These are phyloP conservation scores for Digitonthophagus gazella DNA, from an alignment of 2,888 invertebrate species.

Conservation along the genomic window DNA sequence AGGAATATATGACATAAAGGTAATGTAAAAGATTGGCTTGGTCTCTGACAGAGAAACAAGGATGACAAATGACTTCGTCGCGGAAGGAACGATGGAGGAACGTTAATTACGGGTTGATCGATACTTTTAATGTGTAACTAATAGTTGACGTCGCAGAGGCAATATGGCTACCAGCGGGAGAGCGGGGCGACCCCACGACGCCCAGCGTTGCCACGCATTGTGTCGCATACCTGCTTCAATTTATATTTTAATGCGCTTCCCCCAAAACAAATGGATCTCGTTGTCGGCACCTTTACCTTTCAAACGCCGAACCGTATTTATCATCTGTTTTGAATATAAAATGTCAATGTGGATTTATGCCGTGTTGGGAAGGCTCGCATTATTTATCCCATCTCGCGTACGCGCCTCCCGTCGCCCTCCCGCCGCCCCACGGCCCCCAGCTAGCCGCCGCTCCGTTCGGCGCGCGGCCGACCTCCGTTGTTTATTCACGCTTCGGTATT, in stretches of 20 bases:
- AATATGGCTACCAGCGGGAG: conserved; percentile 47
- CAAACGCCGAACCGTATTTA: conserved; percentile 49
- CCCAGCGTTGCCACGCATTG: conserved; percentile 45
- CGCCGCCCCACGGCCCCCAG: neutral
- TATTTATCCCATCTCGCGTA: conserved; percentile 38
- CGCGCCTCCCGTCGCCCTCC: conserved; percentile 3
- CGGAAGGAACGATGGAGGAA: conserved; percentile 26
- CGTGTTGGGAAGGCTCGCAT: conserved; percentile 36
- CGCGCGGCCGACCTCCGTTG: neutral
- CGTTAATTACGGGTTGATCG: conserved; percentile 50
- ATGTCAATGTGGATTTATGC: conserved; percentile 47
- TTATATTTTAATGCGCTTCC: conserved; percentile 53
- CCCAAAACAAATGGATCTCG: conserved; percentile 52
- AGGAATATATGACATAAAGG: too few species aligned
- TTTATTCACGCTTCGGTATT: conserved; percentile 7
- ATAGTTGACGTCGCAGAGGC: conserved; percentile 50
- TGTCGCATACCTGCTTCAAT: conserved; percentile 51
- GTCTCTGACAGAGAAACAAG: neutral
- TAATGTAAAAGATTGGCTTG: neutral
- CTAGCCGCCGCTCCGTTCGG: neutral
- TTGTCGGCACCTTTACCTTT: conserved; percentile 49
- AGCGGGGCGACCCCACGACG: conserved; percentile 36
- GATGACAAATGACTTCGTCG: conserved; percentile 2
- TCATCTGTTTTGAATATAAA: conserved; percentile 50
- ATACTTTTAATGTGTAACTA: conserved; percentile 50